phyloP scores from a whole-genome alignment of 23 tunicate genomes.

The Botrylloides violaceus region DNA sequence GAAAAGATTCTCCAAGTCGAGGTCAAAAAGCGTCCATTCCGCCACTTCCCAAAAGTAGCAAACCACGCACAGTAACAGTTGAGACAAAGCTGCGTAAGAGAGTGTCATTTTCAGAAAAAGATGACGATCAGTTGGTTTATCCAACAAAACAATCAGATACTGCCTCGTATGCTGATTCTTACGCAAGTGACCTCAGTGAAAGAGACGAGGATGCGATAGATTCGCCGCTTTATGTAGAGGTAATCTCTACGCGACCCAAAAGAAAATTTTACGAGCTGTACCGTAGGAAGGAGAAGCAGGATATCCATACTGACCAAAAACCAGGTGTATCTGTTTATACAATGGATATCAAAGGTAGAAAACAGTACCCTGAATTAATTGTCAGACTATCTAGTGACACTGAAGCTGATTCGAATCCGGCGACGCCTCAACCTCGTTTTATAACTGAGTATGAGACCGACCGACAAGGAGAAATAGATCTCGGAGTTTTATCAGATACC shows the following conservation, averaged over 20 bases:
- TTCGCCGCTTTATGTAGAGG: conserved; percentile 9
- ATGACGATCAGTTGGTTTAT: conserved; percentile 40
- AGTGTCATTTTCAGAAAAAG: conserved; percentile 64
- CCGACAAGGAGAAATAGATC: conserved; percentile 1
- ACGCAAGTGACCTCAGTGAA: conserved; percentile 30
- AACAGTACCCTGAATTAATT: conserved; percentile 22
- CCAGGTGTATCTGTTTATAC: conserved; percentile 29
- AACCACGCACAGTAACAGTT: neutral
- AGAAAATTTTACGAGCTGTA: conserved; percentile 5
- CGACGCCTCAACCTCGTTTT: neutral
- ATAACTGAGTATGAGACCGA: neutral
- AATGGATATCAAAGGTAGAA: conserved; percentile 28
- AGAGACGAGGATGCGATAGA: conserved; percentile 5
- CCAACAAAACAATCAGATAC: conserved; percentile 40
- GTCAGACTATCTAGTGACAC: neutral
- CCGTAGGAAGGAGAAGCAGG: conserved; percentile 10
- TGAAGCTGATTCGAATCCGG: neutral
- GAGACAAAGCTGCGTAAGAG: conserved; percentile 24
- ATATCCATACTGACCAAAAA: conserved; percentile 4
- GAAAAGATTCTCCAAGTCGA: neutral
- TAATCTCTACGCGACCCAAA: neutral
- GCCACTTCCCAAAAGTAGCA: neutral
- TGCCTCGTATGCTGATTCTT: conserved; percentile 10
- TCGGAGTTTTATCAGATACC: neutral
- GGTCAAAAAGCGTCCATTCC: conserved; percentile 2